Evolutionary conservation across 2,113 vertebrate species (phyloP).

Genomic region (Grammomys dolichurus): DNA sequence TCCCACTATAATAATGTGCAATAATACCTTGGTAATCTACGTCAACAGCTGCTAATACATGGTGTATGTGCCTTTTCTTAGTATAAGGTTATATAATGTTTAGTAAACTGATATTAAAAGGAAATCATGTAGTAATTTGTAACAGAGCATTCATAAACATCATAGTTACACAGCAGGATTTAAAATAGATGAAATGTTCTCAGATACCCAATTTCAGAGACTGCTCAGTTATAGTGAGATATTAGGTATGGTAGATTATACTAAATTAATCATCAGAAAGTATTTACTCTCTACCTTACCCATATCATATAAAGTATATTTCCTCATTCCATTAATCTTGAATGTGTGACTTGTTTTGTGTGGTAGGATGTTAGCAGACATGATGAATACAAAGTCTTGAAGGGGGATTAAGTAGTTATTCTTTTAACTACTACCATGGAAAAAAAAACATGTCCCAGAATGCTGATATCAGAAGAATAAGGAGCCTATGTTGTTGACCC

Average conservation of each 20-base stretch:
- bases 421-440: not conserved
- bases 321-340: not conserved
- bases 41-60: constrained; percentile 65
- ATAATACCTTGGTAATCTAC: constrained; percentile 46
- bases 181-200: constrained; percentile 47
- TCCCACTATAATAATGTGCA: constrained; percentile 80
- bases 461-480: constrained; percentile 17
- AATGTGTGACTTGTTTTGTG: constrained; percentile 31
- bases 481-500: not conserved
- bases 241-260: not conserved
- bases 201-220: constrained; percentile 27
- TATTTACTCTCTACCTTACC: not conserved
- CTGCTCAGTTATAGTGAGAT: not conserved
- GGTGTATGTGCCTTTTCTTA: constrained; percentile 19
- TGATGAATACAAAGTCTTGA: not conserved
- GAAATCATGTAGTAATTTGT: constrained; percentile 57
- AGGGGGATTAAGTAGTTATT: not conserved
- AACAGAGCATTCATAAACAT: constrained; percentile 46
- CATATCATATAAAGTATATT: not conserved
- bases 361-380: not conserved
- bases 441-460: not conserved
- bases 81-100: constrained; percentile 30
- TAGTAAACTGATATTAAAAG: constrained; percentile 49
- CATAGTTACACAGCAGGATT: not conserved
- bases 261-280: not conserved